These are phyloP conservation scores for Paradoxurus hermaphroditus DNA, from an alignment of 2,113 vertebrate species.

Conservation along the genomic window DNA sequence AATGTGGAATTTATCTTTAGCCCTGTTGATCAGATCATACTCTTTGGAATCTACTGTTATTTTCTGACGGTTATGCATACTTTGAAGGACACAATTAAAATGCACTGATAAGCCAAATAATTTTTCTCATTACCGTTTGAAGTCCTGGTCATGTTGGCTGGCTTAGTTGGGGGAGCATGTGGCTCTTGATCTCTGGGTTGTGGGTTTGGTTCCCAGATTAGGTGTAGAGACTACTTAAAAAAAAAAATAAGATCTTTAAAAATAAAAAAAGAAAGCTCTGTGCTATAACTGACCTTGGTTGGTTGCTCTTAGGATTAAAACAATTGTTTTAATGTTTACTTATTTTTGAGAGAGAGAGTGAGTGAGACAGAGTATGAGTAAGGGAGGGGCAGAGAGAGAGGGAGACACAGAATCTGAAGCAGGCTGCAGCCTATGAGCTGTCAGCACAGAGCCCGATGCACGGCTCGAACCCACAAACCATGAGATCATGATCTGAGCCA, in stretches of 20 bases:
- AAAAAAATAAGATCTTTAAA: neutral
- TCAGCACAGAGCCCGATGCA: no score
- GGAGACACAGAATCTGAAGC: no score
- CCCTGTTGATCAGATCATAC: neutral
- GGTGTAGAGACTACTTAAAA: neutral
- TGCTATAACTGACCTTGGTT: neutral
- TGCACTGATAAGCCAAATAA: neutral
- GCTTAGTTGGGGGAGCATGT: neutral
- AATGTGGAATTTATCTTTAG: neutral
- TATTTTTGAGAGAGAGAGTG: no score
- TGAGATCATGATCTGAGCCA: no score
- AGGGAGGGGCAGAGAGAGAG: no score
- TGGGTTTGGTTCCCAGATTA: neutral
- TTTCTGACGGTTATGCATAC: neutral
- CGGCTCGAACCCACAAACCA: no score
- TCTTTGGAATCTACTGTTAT: constrained; percentile 22
- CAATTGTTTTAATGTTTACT: no score
- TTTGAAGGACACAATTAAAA: neutral
- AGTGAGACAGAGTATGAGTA: no score
- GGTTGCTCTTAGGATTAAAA: no score
- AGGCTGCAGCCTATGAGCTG: no score
- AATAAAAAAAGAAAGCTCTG: neutral
- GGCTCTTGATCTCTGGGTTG: neutral
- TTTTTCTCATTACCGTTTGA: neutral
- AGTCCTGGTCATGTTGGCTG: neutral